phyloP scores from a whole-genome alignment of 2,113 vertebrate species.

The Chaenogobius annularis region DNA sequence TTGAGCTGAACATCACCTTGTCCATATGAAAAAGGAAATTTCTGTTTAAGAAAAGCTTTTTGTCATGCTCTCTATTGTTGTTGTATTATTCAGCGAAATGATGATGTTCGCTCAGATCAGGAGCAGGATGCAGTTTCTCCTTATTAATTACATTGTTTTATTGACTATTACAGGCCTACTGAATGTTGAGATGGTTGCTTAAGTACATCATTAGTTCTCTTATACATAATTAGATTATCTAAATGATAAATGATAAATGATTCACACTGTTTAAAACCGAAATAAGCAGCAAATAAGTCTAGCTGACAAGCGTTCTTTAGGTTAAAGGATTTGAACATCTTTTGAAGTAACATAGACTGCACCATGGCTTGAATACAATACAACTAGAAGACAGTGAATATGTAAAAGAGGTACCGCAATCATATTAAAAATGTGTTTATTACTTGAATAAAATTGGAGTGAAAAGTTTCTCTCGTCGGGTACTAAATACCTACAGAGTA shows the following conservation, averaged over 20 bases:
- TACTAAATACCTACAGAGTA: background rate
- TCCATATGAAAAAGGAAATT: conserved; percentile 28
- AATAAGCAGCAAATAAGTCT: no score
- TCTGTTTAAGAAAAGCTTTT: background rate
- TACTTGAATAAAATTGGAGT: background rate
- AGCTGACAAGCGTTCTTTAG: background rate
- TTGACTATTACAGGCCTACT: background rate
- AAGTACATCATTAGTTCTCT: background rate
- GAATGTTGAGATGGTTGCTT: background rate
- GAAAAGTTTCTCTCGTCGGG: background rate
- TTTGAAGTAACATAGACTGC: no score
- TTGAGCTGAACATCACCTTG: conserved; percentile 54
- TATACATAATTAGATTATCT: background rate
- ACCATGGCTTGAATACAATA: no score
- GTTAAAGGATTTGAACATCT: background rate
- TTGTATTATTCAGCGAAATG: background rate
- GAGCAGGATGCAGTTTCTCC: background rate
- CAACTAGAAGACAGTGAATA: no score
- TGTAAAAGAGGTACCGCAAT: no score
- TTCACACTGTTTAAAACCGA: background rate
- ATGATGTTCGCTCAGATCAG: background rate
- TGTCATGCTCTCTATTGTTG: background rate
- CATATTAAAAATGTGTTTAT: background rate
- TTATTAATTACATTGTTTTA: background rate
- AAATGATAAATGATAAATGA: background rate